Percentiles rank a stretch among this genome's conserved stretches.
phyloP scores from a whole-genome alignment of 2,113 vertebrate genomes.

The Oreocharis arfaki region DNA sequence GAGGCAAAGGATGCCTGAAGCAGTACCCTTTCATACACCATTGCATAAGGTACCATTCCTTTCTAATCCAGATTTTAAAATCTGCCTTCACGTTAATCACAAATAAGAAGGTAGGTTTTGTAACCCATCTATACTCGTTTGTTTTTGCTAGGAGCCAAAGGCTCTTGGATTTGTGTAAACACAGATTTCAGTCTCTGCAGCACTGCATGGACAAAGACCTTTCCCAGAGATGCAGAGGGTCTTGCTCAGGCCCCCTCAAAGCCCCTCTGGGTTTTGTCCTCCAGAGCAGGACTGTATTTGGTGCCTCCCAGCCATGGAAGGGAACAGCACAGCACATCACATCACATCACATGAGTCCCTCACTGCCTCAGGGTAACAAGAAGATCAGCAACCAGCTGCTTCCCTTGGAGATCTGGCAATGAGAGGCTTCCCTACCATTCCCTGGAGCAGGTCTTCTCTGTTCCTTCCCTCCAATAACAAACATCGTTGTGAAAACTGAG shows the following conservation, averaged over 20 bases:
- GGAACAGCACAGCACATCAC: neutral
- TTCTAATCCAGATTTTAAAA: neutral
- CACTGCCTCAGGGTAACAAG: fast-evolving
- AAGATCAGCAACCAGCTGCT: neutral
- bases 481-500: neutral
- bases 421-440: fast-evolving
- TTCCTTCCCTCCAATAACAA: neutral
- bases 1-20: neutral
- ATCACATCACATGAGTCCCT: fast-evolving
- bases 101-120: neutral
- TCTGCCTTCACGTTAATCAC: neutral
- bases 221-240: neutral
- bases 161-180: neutral
- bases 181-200: neutral
- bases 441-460: neutral
- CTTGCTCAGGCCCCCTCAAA: neutral
- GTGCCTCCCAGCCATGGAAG: neutral
- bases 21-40: neutral
- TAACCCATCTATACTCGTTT: neutral
- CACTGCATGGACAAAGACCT: neutral
- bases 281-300: neutral
- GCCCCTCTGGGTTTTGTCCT: neutral
- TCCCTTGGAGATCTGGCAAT: neutral
- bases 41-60: neutral
- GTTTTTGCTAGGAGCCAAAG: neutral